Evolutionary conservation across 1,140 invertebrate species (phyloP), one percentile per base, ranked within the genome.

Genomic region (Drosophila subpulchrella): DNA sequence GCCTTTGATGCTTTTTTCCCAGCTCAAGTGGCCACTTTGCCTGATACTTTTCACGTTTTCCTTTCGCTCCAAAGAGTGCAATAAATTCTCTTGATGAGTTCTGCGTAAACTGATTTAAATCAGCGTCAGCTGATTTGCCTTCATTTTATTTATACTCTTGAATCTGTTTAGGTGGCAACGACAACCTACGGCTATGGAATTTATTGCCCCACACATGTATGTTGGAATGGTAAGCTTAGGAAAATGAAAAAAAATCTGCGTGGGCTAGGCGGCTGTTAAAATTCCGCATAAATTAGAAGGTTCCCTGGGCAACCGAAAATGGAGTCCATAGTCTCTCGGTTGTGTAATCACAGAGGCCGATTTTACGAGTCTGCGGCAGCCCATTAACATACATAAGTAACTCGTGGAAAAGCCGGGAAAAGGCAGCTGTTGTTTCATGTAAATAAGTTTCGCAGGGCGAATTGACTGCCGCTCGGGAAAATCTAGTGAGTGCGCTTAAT

Each of bases 41-140:
- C 44, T 20, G 50, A 32, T 51, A 54, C 67, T 82, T 79, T 58
- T 51, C 57, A 80, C 67, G 73, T 44, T 53, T 71, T 63, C 38
- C 38, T 10, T 51, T 36, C 32, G 15, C 53, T 34, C 27, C 50
- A 36, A 59, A 41, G 60, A 68, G 61, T 61, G 60, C 54, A 89
- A 84, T 80, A 88, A 89, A 84, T 84, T 74, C 58, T 36, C 44
- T 47, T 72, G 66, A 82, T 82, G 71, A 75, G 68, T 78, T 75
- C 54, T 72, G 47, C 68, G 63, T 71, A 79, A 88, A 89, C 81
- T 74, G 80, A 88, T 89, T 89, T 89, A 88, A 88, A 89, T 88
- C 83, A 76, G 67, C 73, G 78, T 75, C 56, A 66, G 78, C 75
- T 63, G 76, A 79, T 83, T 77, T 74, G 58, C 46, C 60, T 42